Evolutionary conservation across 2,113 vertebrate species (phyloP), one percentile per base, ranked within the genome.

Genomic region (Limnothrissa miodon): DNA sequence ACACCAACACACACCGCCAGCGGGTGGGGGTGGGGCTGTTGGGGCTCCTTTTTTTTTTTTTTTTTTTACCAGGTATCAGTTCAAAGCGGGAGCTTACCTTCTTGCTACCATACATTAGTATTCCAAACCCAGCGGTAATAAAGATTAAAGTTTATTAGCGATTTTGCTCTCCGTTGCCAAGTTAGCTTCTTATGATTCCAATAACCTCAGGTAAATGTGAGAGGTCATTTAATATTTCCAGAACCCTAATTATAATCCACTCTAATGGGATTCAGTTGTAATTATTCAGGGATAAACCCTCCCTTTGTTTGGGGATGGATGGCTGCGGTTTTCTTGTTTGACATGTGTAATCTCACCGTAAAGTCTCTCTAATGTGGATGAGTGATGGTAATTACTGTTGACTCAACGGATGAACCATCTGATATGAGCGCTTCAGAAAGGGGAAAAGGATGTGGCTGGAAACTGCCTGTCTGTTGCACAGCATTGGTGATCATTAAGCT

Each of bases 151-250:
- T 83, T 83, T 84, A 95, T 96, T 94, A 96, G 95, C 95, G 93
- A 95, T 96, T n/a, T 95, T 91, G 94, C 92, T 93, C 93, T 94
- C 95, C 92, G 95, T 95, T 95, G 95, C 94, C 93, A 94, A 92
- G 87, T 91, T 93, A 89, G 88, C 95, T 96, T 96, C 80, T 95
- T 93, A 90, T 89, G 90, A 93, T 95, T 95, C 93, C 92, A 83
- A 81, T 91, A 91, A 94, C 89, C 92, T 92, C 95, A 96, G 95
- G 95, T 96, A 96, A 97, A 97, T 94, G 93, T 93, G 94, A 96
- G 95, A 96, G 95, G 95, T 96, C 94, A 95, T 96, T 97, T 97
- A 95, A 97, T 96, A 95, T 96, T 93, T 95, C 92, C 92, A 81
- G 83, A 92, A 94, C 94, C 93, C 94, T 96, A 91, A 96, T 97